phyloP scores from a whole-genome alignment of 2,888 invertebrate species.

The Trissolcus japonicus region DNA sequence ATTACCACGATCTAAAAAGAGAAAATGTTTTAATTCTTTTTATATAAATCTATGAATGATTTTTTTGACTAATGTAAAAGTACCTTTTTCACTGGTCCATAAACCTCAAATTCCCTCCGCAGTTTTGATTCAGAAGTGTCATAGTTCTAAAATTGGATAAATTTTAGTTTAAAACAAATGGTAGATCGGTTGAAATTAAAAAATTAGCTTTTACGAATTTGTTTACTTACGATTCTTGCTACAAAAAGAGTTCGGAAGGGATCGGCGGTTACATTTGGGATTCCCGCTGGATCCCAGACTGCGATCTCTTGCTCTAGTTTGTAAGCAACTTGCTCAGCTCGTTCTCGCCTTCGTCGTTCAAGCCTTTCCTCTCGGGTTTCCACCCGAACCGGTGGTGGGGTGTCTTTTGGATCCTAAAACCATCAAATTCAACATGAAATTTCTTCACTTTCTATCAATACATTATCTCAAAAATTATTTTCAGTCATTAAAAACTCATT shows the following conservation, averaged over 20 bases:
- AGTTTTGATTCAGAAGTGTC: constrained; percentile 99
- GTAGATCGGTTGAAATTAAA: not conserved
- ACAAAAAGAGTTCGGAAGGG: constrained; percentile 98
- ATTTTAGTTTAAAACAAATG: not conserved
- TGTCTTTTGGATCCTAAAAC: constrained; percentile 94
- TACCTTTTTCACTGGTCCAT: constrained; percentile 98
- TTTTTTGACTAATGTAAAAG: constrained; percentile 30
- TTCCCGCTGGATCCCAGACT: constrained; percentile 93
- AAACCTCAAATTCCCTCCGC: constrained; percentile 97
- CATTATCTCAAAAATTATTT: too few relatives aligned
- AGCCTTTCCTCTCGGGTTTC: constrained; percentile 96
- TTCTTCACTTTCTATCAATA: too few relatives aligned
- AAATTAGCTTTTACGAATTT: not conserved
- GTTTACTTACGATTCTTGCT: constrained; percentile 90
- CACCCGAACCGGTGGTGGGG: constrained; percentile 95
- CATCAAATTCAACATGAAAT: not conserved
- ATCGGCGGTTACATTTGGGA: constrained; percentile 88
- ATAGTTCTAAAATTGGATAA: constrained; percentile 85
- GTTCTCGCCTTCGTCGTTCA: constrained; percentile 91
- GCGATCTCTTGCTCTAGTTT: constrained; percentile 99
- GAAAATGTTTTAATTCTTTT: not conserved
- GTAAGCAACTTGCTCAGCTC: constrained; percentile 97
- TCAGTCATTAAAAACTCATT: too few relatives aligned
- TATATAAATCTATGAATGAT: not conserved
- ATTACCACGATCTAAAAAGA: constrained; percentile 89